These are phyloP conservation scores for Melanotaenia nigrans DNA, from an alignment of 2,797 vertebrate species.

Conservation along the genomic window DNA sequence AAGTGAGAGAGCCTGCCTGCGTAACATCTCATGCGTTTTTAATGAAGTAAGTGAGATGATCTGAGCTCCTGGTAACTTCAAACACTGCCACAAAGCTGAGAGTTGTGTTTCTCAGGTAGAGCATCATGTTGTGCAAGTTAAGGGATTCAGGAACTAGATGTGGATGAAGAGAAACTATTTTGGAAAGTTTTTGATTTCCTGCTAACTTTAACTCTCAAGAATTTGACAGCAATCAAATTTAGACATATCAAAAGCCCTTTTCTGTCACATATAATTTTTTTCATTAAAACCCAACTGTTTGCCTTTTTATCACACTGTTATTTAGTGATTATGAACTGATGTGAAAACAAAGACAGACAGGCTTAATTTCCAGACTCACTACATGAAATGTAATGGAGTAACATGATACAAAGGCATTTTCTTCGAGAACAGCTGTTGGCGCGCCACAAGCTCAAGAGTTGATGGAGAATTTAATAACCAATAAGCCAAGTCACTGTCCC, in stretches of 20 bases:
- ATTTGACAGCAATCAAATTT: slow-evolving; percentile 21
- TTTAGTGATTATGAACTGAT: slow-evolving; percentile 37
- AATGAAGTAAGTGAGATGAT: slow-evolving; percentile 76
- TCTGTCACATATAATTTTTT: slow-evolving; percentile 3
- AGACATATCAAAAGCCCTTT: slow-evolving; percentile 11
- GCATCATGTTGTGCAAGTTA: slow-evolving; percentile 46
- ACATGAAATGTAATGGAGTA: slow-evolving; percentile 72
- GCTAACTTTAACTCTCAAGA: neutral
- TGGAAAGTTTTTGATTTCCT: slow-evolving; percentile 16
- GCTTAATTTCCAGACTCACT: slow-evolving; percentile 69
- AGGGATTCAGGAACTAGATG: slow-evolving; percentile 26
- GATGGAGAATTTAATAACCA: slow-evolving; percentile 76
- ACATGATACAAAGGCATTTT: slow-evolving; percentile 70
- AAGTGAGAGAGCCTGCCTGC: slow-evolving; percentile 35
- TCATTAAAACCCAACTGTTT: slow-evolving; percentile 11
- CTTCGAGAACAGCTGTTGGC: slow-evolving; percentile 73
- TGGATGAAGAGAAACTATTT: slow-evolving; percentile 25
- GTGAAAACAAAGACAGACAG: slow-evolving; percentile 62
- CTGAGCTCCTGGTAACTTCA: slow-evolving; percentile 71
- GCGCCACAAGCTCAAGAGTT: slow-evolving; percentile 63
- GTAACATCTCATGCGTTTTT: slow-evolving; percentile 74
- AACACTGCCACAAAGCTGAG: slow-evolving; percentile 44
- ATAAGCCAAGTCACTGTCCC: slow-evolving; percentile 58
- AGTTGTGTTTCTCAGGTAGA: slow-evolving; percentile 61
- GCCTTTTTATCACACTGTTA: slow-evolving; percentile 30